Percentiles rank a stretch among this genome's conserved stretches.
These are phyloP conservation scores for Dasypus novemcinctus DNA, from an alignment of 2,113 vertebrate species.

Conservation along the genomic window DNA sequence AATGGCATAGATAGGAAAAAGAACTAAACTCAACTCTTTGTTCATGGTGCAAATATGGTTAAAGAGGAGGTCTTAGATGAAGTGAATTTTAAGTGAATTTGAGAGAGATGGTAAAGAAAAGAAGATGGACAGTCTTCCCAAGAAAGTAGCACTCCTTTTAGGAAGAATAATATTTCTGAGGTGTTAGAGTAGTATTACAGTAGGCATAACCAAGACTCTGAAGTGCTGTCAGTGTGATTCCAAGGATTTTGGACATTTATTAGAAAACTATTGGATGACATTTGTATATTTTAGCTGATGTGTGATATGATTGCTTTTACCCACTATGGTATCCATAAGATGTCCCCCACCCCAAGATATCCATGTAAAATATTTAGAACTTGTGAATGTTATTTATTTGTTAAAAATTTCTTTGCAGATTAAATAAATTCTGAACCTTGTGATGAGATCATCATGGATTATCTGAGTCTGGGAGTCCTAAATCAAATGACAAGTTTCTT, in stretches of 20 bases:
- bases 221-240: neutral
- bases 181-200: neutral
- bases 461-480: too few relatives aligned
- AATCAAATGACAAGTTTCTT: too few relatives aligned
- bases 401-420: too few relatives aligned
- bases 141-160: neutral
- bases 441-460: too few relatives aligned
- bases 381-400: too few relatives aligned
- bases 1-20: neutral
- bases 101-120: neutral
- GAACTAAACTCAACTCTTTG: neutral
- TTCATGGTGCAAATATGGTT: neutral
- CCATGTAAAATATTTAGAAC: too few relatives aligned
- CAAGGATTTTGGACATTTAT: neutral
- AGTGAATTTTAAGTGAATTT: neutral
- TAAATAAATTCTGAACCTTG: too few relatives aligned
- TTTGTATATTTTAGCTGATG: neutral
- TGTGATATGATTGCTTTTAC: neutral
- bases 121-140: neutral
- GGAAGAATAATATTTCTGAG: neutral
- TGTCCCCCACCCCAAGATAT: too few relatives aligned
- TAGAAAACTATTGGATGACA: neutral
- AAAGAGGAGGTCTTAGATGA: neutral
- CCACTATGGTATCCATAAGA: too few relatives aligned
- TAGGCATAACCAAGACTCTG: neutral